Conservation (phyloP, 1,140 invertebrate species). For the Scaptomyza pallida region DNA sequence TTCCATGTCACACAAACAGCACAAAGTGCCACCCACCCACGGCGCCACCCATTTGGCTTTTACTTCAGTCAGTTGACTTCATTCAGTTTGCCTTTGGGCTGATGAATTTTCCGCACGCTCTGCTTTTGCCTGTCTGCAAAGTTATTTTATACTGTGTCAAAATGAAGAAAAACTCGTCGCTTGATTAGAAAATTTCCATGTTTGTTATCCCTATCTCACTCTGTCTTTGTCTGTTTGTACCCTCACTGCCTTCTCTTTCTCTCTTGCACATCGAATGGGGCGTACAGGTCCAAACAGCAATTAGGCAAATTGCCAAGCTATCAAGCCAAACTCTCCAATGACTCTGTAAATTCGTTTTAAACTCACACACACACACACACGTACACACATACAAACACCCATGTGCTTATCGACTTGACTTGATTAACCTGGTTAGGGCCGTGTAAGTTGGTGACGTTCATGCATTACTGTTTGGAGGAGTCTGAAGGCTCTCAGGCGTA, state of each 20-base stretch:
- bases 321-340: conserved; percentile 4
- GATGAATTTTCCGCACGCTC: conserved; percentile 65
- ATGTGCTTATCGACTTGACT: conserved; percentile 53
- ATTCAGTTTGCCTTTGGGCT: conserved; percentile 52
- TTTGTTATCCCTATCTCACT: conserved; percentile 11
- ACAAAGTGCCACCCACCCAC: conserved; percentile 38
- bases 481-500: conserved; percentile 66
- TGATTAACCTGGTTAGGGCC: conserved; percentile 42
- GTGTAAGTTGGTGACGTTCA: not conserved
- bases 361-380: conserved; percentile 32
- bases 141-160: conserved; percentile 60
- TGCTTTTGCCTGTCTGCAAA: conserved; percentile 52
- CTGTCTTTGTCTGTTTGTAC: not conserved
- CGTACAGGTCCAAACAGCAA: conserved; percentile 39
- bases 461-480: not conserved
- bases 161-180: conserved; percentile 53
- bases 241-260: not conserved
- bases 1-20: conserved; percentile 67
- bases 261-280: not conserved
- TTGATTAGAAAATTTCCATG: conserved; percentile 57
- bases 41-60: conserved; percentile 1
- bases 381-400: conserved; percentile 19
- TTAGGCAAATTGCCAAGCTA: conserved; percentile 67
- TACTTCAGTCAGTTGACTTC: conserved; percentile 20
- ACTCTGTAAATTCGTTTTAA: conserved; percentile 51